A percentile compares a stretch with the other conserved stretches of the same genome.
These are phyloP conservation scores for Notospermus geniculatus DNA, from an alignment of 1,140 invertebrate species.

Conservation along the genomic window DNA sequence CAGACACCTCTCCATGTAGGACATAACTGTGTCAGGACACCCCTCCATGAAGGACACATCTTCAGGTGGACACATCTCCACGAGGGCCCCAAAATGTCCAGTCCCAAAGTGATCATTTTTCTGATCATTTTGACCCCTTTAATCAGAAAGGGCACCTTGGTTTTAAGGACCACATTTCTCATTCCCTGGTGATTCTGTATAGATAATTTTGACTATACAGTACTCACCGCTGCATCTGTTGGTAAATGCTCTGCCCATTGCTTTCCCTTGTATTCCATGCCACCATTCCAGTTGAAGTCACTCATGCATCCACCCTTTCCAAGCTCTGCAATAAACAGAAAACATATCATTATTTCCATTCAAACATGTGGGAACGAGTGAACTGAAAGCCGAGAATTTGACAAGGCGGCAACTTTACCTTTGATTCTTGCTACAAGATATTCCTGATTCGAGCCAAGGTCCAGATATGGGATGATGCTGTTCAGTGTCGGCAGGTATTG, in stretches of 20 bases:
- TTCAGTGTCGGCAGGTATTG: conserved; percentile 68
- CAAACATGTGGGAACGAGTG: neutral
- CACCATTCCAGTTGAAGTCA: conserved; percentile 77
- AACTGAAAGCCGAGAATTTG: neutral
- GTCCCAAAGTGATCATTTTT: no score
- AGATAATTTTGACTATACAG: no score
- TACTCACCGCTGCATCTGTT: conserved; percentile 73
- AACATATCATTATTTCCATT: neutral
- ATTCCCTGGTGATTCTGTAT: no score
- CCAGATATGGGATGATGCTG: conserved; percentile 72
- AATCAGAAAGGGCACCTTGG: no score
- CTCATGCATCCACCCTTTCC: conserved; percentile 74
- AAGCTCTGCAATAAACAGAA: conserved; percentile 59
- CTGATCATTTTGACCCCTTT: no score
- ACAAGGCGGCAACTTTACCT: conserved; percentile 47
- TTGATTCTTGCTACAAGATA: conserved; percentile 75
- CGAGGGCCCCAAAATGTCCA: no score
- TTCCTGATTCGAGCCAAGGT: conserved; percentile 76
- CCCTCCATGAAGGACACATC: no score
- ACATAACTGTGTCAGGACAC: no score
- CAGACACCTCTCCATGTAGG: no score
- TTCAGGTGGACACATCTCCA: no score
- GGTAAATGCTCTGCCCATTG: conserved; percentile 76
- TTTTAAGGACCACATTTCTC: no score
- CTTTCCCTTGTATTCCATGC: conserved; percentile 69